Conservation (phyloP, 2,797 vertebrate species). For the Neostethus bicornis region DNA sequence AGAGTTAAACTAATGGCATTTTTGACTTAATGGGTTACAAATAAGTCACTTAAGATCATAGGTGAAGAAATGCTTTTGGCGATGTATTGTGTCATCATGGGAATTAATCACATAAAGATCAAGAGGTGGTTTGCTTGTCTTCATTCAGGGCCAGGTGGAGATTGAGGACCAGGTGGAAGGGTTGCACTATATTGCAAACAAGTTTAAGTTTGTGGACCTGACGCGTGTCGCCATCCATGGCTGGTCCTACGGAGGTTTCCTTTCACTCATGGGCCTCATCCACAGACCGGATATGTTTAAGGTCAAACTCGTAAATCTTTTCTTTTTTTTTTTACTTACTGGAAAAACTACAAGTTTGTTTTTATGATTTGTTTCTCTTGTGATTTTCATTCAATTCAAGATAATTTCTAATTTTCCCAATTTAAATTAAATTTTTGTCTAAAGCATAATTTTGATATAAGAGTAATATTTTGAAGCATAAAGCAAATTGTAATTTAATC, state of each 20-base stretch:
- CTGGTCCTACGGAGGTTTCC: conserved; percentile 98
- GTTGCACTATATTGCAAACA: conserved; percentile 90
- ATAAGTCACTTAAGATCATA: too few species aligned
- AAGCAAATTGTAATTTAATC: neutral
- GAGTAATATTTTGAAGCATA: neutral
- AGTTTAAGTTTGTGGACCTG: conserved; percentile 93
- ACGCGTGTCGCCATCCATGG: conserved; percentile 94
- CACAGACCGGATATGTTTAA: conserved; percentile 93
- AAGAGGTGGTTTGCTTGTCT: conserved; percentile 21
- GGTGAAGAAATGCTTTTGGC: too few species aligned
- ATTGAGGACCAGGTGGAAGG: conserved; percentile 98
- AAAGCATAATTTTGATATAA: too few species aligned
- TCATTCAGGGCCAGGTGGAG: conserved; percentile 90
- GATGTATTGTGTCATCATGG: too few species aligned
- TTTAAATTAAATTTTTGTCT: too few species aligned
- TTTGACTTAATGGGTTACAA: too few species aligned
- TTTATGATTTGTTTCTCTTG: neutral
- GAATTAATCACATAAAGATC: too few species aligned
- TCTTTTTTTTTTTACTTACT: too few species aligned
- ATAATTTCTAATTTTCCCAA: too few species aligned
- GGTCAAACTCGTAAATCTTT: conserved; percentile 66
- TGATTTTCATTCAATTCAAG: neutral
- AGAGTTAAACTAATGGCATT: too few species aligned
- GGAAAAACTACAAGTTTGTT: neutral
- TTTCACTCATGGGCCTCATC: conserved; percentile 96